Conservation (phyloP, 2,888 invertebrate species). For the Nomada ruficornis region DNA sequence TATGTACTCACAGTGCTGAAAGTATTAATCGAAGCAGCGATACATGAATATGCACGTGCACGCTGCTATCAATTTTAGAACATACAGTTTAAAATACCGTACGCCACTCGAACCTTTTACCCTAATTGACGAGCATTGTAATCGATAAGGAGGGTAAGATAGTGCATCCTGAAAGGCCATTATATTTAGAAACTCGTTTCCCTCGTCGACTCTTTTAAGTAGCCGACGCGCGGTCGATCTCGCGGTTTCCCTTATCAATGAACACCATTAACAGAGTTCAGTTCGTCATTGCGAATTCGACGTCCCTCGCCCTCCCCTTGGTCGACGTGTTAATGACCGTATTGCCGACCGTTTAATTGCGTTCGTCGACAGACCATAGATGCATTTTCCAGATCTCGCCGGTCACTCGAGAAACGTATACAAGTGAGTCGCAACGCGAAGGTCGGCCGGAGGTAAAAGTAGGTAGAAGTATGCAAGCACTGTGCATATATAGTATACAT, state of each 20-base stretch:
- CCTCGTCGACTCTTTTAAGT: background rate
- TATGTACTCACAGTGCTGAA: no score
- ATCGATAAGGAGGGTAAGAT: background rate
- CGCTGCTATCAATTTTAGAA: no score
- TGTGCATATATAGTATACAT: no score
- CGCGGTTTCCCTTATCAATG: background rate
- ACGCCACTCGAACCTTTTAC: background rate
- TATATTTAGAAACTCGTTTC: background rate
- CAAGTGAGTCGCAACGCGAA: conserved; percentile 46
- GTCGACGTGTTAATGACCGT: no score
- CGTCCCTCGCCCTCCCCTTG: no score
- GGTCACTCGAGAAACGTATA: background rate
- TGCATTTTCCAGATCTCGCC: conserved; percentile 12
- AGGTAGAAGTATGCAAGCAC: conserved; percentile 39
- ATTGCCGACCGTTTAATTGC: no score
- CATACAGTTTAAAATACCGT: no score
- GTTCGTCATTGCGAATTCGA: no score
- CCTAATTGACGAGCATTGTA: conserved; percentile 1
- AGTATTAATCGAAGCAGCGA: no score
- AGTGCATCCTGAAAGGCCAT: background rate
- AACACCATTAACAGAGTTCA: no score
- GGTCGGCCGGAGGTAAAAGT: conserved; percentile 67
- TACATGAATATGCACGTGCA: no score
- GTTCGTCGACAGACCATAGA: background rate
- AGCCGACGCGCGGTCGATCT: background rate